Evolutionary conservation across 2,113 vertebrate genomes (phyloP), one percentile per base, ranked within the genome.

Genomic region (Percina caprodes): DNA sequence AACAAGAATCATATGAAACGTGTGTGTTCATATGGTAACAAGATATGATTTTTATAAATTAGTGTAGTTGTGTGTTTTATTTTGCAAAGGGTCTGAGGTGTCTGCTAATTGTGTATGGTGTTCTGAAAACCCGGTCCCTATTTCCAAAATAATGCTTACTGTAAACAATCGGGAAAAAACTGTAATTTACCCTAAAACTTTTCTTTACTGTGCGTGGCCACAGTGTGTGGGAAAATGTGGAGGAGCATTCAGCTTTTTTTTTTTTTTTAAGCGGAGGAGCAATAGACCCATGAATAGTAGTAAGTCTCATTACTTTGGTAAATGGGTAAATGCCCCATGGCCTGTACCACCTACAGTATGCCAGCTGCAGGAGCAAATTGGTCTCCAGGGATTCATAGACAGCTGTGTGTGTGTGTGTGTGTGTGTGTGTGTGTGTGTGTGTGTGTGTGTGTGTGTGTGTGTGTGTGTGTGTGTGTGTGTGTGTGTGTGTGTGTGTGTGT

Each of bases 241-340:
- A 74, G 74, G 71, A 72, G 79, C 56, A 59, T 85, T 82, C 56
- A 51, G 24, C 30, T 69, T 35, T 23, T 69, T 80, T 83, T 80
- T 83, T 74, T 83, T 83, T 80, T 80, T 71, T 56, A 79, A 85
- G 75, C 15, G 11, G 75, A 78, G 73, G 79, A 82, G 86, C 69
- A 83, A 84, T 73, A 89, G 82, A 88, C 74, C 91, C 85, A 85
- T 92, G 91, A 90, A 92, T 90, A 91, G 91, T 86, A 85, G 83
- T 88, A 87, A 88, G 90, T 85, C 89, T 92, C 90, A 93, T 94
- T 93, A 93, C 92, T 90, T 92, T 91, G 85, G 88, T 91, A 91
- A 93, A 92, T 92, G 91, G 92, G 85, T 90, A 90, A 92, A 93
- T 93, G 93, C 88, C 92, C 91, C 90, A 83, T 91, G 91, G 92